Evolutionary conservation across 2,113 vertebrate species (phyloP).

Genomic region (Rhea americana): DNA sequence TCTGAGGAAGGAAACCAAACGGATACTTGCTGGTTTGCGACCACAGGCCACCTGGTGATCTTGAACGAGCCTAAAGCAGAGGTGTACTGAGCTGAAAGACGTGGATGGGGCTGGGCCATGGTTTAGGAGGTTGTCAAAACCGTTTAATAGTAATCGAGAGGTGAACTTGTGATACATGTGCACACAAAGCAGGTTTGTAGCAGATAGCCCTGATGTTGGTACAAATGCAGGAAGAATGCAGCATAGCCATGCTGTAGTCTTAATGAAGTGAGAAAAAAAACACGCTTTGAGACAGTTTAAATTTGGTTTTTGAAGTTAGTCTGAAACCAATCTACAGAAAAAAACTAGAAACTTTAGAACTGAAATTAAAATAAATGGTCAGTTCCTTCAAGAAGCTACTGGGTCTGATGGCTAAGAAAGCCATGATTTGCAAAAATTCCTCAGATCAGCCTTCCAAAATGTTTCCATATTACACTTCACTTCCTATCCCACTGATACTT

Average conservation of each 20-base stretch:
- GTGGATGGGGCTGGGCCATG: neutral
- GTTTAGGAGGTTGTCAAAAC: neutral
- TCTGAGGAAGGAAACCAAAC: neutral
- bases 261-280: neutral
- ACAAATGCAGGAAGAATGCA: neutral
- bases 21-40: neutral
- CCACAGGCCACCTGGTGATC: neutral
- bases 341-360: neutral
- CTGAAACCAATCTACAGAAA: neutral
- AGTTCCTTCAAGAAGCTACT: neutral
- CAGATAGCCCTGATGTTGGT: neutral
- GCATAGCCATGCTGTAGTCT: neutral
- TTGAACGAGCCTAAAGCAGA: neutral
- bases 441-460: neutral
- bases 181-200: neutral
- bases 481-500: neutral
- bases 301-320: neutral
- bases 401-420: neutral
- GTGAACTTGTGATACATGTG: neutral
- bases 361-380: neutral
- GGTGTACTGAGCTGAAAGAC: neutral
- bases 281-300: neutral
- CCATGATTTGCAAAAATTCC: neutral
- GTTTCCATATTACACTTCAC: neutral
- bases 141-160: neutral